Conservation (phyloP, 2,888 invertebrate species). For the Diachrysia chrysitis region DNA sequence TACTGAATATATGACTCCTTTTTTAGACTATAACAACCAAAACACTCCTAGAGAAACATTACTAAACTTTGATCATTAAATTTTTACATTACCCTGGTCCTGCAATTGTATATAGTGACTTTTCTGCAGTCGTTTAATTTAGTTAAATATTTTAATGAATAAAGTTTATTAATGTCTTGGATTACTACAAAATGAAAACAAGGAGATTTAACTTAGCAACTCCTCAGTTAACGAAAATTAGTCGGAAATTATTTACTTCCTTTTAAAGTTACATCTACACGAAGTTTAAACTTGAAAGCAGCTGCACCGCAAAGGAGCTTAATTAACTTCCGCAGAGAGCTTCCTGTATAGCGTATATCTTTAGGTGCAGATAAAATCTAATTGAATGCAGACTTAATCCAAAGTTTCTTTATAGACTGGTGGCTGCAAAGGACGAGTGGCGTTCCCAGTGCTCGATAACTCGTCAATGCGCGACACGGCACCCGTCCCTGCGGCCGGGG, state of each 20-base stretch:
- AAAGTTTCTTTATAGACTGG: constrained; percentile 54
- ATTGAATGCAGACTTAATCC: neutral
- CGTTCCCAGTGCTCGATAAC: constrained; percentile 55
- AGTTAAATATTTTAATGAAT: neutral
- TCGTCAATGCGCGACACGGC: constrained; percentile 62
- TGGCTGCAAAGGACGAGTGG: constrained; percentile 65
- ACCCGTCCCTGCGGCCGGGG: constrained; percentile 65
- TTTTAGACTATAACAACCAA: too few relatives aligned
- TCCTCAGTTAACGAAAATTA: neutral
- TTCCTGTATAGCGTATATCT: constrained; percentile 14
- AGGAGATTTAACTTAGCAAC: neutral
- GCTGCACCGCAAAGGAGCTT: constrained; percentile 26
- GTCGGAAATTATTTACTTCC: constrained; percentile 11
- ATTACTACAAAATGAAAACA: neutral
- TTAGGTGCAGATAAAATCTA: constrained; percentile 9
- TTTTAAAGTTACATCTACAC: neutral
- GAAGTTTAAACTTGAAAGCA: constrained; percentile 11
- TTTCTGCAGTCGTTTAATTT: too few relatives aligned
- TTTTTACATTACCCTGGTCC: too few relatives aligned
- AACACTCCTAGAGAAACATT: too few relatives aligned
- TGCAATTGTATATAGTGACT: too few relatives aligned
- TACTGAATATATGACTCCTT: too few relatives aligned
- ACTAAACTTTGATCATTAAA: too few relatives aligned
- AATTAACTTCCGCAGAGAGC: constrained; percentile 22
- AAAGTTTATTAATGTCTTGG: too few relatives aligned